phyloP scores from a whole-genome alignment of 1,140 invertebrate species.

The Coptotermes formosanus region DNA sequence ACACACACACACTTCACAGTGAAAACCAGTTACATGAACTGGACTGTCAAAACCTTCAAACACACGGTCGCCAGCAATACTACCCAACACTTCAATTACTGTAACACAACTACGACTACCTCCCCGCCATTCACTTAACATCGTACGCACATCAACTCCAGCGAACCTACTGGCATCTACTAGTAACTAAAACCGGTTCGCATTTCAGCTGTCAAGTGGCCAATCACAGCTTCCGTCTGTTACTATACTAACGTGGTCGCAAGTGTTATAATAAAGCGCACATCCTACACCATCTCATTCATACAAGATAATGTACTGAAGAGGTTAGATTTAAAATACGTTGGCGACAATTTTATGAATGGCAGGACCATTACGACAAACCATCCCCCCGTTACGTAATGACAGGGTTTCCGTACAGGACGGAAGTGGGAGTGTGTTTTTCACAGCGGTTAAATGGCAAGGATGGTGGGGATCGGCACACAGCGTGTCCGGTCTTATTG shows the following conservation, averaged over 20 bases:
- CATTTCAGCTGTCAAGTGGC: background rate
- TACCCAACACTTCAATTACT: background rate
- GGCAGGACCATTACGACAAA: background rate
- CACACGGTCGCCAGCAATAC: background rate
- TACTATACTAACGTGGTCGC: background rate
- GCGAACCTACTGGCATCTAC: background rate
- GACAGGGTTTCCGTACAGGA: background rate
- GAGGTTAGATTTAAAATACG: background rate
- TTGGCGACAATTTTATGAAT: conserved; percentile 12
- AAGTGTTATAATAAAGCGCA: background rate
- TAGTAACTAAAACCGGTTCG: conserved; percentile 10
- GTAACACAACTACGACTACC: background rate
- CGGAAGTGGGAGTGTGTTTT: conserved; percentile 16
- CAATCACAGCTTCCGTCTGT: background rate
- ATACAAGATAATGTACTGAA: background rate
- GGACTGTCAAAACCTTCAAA: background rate
- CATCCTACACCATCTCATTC: background rate
- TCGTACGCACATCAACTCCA: background rate
- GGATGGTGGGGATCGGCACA: background rate
- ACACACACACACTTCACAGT: background rate
- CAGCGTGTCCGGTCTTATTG: background rate
- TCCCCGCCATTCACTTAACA: background rate
- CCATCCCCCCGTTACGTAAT: background rate
- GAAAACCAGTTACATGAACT: background rate
- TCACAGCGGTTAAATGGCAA: background rate